A percentile compares a stretch with the other conserved stretches of the same genome.
These are phyloP conservation scores for Acanthurus lineatus DNA, from an alignment of 2,797 vertebrate genomes.

Conservation along the genomic window DNA sequence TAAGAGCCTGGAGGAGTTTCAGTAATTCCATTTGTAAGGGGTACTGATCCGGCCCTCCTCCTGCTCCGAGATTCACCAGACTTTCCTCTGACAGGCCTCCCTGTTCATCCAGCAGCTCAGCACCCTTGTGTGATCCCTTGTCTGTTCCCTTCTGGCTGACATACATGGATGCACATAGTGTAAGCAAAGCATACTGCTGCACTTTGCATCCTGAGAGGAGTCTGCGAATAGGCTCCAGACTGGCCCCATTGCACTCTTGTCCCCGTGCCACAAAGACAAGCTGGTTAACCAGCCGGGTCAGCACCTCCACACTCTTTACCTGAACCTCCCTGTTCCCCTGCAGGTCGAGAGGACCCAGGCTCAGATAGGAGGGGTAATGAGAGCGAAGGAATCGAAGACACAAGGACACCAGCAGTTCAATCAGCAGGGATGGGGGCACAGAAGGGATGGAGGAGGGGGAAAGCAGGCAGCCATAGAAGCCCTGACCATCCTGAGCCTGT, in stretches of 20 bases:
- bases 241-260: constrained; percentile 53
- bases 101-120: constrained; percentile 71
- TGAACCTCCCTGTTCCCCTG: constrained; percentile 96
- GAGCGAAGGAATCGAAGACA: constrained; percentile 94
- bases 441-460: constrained; percentile 80
- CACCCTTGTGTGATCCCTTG: constrained; percentile 62
- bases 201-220: constrained; percentile 91
- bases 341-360: constrained; percentile 87
- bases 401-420: constrained; percentile 93
- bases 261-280: constrained; percentile 81
- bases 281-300: constrained; percentile 90
- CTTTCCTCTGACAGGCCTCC: constrained; percentile 89
- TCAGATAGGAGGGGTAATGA: constrained; percentile 92
- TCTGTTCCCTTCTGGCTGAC: constrained; percentile 86
- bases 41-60: constrained; percentile 90
- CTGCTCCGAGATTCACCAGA: constrained; percentile 89
- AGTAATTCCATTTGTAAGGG: constrained; percentile 95
- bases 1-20: constrained; percentile 94
- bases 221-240: constrained; percentile 81
- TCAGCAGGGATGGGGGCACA: constrained; percentile 85
- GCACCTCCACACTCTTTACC: constrained; percentile 96
- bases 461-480: constrained; percentile 91
- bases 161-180: constrained; percentile 94
- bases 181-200: constrained; percentile 93
- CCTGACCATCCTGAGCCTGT: constrained; percentile 91